Percentiles rank a stretch among this genome's conserved stretches.
Evolutionary conservation across 2,113 vertebrate species (phyloP).

Genomic region (Narcine bancroftii): DNA sequence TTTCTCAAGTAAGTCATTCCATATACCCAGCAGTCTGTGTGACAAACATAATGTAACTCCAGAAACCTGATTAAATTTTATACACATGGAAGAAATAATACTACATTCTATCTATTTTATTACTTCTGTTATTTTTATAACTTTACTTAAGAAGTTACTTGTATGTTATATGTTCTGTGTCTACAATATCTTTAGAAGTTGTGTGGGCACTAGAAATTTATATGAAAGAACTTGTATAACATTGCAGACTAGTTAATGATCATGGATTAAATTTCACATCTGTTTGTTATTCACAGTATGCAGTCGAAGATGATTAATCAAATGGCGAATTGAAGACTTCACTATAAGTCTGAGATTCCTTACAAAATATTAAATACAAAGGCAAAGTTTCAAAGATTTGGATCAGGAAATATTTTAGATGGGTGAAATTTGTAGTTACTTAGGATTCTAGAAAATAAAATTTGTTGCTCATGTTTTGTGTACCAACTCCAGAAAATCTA

Average conservation of each 20-base stretch:
- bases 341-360: not conserved
- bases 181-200: not conserved
- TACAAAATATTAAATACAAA: not conserved
- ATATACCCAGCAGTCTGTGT: too few relatives aligned
- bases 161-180: not conserved
- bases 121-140: not conserved
- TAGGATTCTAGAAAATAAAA: not conserved
- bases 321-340: not conserved
- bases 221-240: too few relatives aligned
- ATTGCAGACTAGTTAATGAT: not conserved
- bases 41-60: not conserved
- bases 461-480: not conserved
- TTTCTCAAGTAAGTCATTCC: too few relatives aligned
- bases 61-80: not conserved
- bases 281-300: conserved; percentile 13
- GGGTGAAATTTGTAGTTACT: not conserved
- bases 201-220: not conserved
- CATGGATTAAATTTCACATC: conserved; percentile 5
- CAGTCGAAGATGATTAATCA: not conserved
- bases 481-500: not conserved
- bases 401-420: not conserved
- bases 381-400: not conserved
- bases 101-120: not conserved
- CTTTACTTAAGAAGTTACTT: not conserved
- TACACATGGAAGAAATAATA: not conserved